Percentiles rank a stretch among this genome's conserved stretches.
Conservation (phyloP, 2,113 vertebrate species). For the Tauraco erythrolophus region DNA sequence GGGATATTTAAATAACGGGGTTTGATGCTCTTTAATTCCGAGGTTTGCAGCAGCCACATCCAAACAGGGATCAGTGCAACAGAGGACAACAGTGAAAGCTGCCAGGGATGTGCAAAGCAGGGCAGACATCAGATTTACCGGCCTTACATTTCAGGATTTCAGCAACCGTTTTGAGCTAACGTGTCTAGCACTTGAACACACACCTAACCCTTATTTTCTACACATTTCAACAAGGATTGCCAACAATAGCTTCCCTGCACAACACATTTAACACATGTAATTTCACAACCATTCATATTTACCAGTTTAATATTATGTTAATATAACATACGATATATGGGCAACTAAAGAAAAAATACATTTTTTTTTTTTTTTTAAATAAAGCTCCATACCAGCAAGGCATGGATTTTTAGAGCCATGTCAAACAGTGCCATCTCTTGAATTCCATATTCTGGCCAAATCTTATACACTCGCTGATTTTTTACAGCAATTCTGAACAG, state of each 20-base stretch:
- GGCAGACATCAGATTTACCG: neutral
- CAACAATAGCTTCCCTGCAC: conserved; percentile 7
- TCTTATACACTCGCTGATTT: conserved; percentile 51
- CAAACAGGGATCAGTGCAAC: conserved; percentile 33
- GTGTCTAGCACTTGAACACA: neutral
- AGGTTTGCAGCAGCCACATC: neutral
- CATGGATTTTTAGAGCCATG: conserved; percentile 44
- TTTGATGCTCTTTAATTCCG: neutral
- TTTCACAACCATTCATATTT: neutral
- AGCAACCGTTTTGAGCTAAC: conserved; percentile 25
- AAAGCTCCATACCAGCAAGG: conserved; percentile 3
- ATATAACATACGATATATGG: conserved; percentile 65
- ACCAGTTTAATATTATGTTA: conserved; percentile 53
- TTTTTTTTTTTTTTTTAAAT: conserved; percentile 46
- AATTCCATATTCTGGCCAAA: conserved; percentile 46
- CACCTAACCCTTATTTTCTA: neutral
- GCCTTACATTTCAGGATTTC: neutral
- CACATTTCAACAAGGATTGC: neutral
- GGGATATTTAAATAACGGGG: neutral
- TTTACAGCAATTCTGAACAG: conserved; percentile 59
- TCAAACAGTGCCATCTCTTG: conserved; percentile 38
- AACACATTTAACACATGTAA: conserved; percentile 3
- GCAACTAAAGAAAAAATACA: conserved; percentile 56
- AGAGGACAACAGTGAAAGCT: conserved; percentile 8
- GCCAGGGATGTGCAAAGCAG: conserved; percentile 56